These are phyloP conservation scores for Lordiphosa mommai DNA, from an alignment of 1,140 invertebrate genomes.

Conservation along the genomic window DNA sequence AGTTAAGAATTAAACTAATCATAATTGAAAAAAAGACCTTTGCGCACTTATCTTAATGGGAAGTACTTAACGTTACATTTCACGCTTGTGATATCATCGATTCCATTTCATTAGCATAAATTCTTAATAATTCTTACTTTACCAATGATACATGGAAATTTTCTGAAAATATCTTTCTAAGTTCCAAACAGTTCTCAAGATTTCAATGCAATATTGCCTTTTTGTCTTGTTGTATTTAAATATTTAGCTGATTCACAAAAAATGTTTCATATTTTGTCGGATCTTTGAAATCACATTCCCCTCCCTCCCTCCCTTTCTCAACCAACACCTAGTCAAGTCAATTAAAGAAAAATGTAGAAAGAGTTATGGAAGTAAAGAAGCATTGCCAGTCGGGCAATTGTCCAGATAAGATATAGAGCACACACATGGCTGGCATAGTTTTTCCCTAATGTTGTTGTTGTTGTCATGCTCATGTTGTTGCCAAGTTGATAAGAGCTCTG, in stretches of 20 bases:
- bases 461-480: constrained; percentile 38
- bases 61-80: no score
- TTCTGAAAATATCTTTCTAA: no score
- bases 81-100: no score
- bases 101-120: no score
- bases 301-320: no score
- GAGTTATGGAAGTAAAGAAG: background rate
- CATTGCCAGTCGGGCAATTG: constrained; percentile 23
- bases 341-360: constrained; percentile 20
- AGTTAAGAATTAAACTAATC: no score
- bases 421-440: constrained; percentile 34
- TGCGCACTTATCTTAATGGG: no score
- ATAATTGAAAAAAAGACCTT: no score
- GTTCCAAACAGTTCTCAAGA: no score
- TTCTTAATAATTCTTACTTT: no score
- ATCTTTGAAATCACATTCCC: background rate
- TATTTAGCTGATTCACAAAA: constrained; percentile 2
- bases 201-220: no score
- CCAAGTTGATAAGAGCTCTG: constrained; percentile 42
- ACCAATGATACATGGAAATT: no score
- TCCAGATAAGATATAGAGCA: constrained; percentile 60
- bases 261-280: background rate
- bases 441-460: constrained; percentile 28
- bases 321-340: constrained; percentile 2
- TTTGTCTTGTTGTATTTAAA: background rate